Evolutionary conservation across 1,140 invertebrate species (phyloP), one percentile per base, ranked within the genome.

Genomic region (Platyura marginata): DNA sequence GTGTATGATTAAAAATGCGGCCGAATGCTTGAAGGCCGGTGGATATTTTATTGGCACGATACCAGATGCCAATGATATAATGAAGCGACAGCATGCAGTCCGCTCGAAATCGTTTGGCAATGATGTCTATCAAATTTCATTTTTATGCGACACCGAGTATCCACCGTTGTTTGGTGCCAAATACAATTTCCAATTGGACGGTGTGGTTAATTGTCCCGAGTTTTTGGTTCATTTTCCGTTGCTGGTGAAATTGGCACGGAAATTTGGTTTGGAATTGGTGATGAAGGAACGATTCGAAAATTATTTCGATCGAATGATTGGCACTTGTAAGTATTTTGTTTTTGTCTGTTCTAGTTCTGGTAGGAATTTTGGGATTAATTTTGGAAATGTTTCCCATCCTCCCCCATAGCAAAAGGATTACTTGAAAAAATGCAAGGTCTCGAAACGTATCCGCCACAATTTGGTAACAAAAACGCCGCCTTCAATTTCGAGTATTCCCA

Each of bases 11-110:
- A 71, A 72, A 45, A 99, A 99, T 71, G 85, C 85, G 4, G 77
- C 85, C 16, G 89, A 95, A 60, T 83, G 78, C 57, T 66, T 99
- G 3, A 71, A 72, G 48, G 72, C 79, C 1, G 93, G 89, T 40
- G 94, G 95, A 6, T 94, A 78, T 61, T 98, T 98, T 56, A 90
- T 98, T 60, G 94, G 92, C 20, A 97, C 92, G 2, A 85, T 94
- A 44, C 90, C 93, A 21, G 79, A 98, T 75, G 80, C 90, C 10
- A 72, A 85, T 67, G 84, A 92, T 60, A 79, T 99, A 45, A 74
- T 97, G 67, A 54, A 65, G 11, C 54, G 74, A 46, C 49, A 62
- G 20, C 49, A 45, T 22, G 56, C 74, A 43, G 70, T 78, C 46
- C 64, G 70, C 15, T 62, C 70, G 42, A 69, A 71, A 2, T 65